Conservation (phyloP, 2,888 invertebrate genomes). For the Lamellibrachia satsuma region DNA sequence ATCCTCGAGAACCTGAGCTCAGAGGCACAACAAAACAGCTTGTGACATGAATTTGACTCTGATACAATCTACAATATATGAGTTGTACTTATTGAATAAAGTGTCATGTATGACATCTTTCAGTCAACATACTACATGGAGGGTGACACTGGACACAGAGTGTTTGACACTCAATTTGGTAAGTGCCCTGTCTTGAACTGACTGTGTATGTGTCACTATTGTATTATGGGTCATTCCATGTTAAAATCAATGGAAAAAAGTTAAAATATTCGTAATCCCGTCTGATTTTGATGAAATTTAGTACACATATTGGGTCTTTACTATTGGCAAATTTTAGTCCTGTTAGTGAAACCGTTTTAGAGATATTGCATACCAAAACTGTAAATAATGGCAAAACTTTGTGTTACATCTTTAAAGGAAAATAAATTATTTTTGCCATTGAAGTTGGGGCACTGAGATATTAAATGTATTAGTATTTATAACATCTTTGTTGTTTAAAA, state of each 20-base stretch:
- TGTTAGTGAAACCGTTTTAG: neutral
- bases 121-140: conserved; percentile 91
- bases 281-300: neutral
- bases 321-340: neutral
- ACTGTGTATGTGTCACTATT: no score
- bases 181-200: conserved; percentile 34
- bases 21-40: neutral
- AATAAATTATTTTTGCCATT: no score
- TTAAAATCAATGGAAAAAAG: neutral
- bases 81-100: neutral
- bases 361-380: neutral
- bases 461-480: no score
- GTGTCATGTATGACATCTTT: neutral
- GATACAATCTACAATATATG: neutral
- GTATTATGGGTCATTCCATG: no score
- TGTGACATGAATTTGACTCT: neutral
- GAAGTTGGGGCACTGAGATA: no score
- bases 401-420: no score
- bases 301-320: neutral
- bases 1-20: no score
- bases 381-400: neutral
- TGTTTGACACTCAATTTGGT: conserved; percentile 71
- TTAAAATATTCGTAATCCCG: neutral
- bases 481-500: no score
- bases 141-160: conserved; percentile 92